phyloP scores from a whole-genome alignment of 2,888 invertebrate genomes.

The Archaeoteleia sp. region DNA sequence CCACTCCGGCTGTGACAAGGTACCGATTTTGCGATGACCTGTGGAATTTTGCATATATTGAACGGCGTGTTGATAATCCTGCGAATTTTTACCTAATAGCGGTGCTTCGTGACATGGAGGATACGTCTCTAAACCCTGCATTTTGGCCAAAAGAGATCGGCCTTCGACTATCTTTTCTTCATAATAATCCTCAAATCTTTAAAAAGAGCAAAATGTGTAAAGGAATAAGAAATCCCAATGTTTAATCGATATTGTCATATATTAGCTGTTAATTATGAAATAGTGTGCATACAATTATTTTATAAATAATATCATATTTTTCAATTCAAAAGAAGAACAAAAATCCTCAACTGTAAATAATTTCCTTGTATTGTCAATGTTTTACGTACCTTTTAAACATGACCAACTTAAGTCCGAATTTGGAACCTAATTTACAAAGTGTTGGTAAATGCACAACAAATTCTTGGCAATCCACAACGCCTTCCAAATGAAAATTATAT shows the following conservation, averaged over 20 bases:
- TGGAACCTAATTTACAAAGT: slow-evolving; percentile 83
- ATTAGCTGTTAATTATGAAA: slow-evolving; percentile 1
- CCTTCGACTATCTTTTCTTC: slow-evolving; percentile 79
- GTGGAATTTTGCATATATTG: slow-evolving; percentile 76
- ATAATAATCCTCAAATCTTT: slow-evolving; percentile 87
- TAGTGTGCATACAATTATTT: too few relatives aligned
- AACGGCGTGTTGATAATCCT: slow-evolving; percentile 86
- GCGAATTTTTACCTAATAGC: slow-evolving; percentile 78
- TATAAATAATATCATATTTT: too few relatives aligned
- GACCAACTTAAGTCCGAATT: slow-evolving; percentile 83
- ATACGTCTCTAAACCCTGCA: slow-evolving; percentile 88
- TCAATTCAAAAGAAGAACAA: too few relatives aligned
- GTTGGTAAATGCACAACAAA: slow-evolving; percentile 96
- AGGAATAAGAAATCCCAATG: slow-evolving; percentile 10
- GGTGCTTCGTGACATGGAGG: slow-evolving; percentile 79
- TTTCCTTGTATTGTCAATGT: too few relatives aligned
- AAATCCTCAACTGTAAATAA: slow-evolving; percentile 6
- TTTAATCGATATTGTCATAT: slow-evolving; percentile 4
- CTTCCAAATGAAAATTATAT: slow-evolving; percentile 96
- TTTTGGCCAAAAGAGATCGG: slow-evolving; percentile 81
- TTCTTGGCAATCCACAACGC: slow-evolving; percentile 98
- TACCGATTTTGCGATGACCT: slow-evolving; percentile 79
- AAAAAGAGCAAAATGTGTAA: too few relatives aligned
- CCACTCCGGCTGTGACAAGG: slow-evolving; percentile 93
- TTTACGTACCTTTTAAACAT: slow-evolving; percentile 80